Conservation (phyloP, 2,888 invertebrate genomes). For the Atrina japonica region DNA sequence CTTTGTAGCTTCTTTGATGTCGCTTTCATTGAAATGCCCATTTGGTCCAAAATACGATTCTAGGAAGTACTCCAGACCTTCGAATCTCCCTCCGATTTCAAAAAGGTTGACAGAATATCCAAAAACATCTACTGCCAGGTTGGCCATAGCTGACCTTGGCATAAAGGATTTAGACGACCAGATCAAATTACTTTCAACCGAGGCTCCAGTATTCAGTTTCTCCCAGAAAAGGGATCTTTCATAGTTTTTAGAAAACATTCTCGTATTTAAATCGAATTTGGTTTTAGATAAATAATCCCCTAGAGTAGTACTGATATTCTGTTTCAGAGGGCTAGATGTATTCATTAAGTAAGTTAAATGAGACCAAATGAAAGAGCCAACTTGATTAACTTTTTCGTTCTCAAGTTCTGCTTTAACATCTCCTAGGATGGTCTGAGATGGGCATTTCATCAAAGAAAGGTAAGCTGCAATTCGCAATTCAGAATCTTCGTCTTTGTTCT, state of each 20-base stretch:
- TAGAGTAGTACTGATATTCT: slow-evolving; percentile 92
- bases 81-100: slow-evolving; percentile 90
- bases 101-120: slow-evolving; percentile 94
- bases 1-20: slow-evolving; percentile 46
- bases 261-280: slow-evolving; percentile 92
- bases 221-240: slow-evolving; percentile 90
- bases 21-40: slow-evolving; percentile 82
- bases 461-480: slow-evolving; percentile 94
- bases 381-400: slow-evolving; percentile 84
- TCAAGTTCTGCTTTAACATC: slow-evolving; percentile 84
- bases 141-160: slow-evolving; percentile 78
- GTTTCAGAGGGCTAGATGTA: slow-evolving; percentile 90
- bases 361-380: slow-evolving; percentile 97
- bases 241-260: slow-evolving; percentile 95
- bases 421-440: slow-evolving; percentile 88
- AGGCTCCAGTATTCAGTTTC: slow-evolving; percentile 86
- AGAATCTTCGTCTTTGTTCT: slow-evolving; percentile 87
- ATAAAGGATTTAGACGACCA: slow-evolving; percentile 78
- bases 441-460: slow-evolving; percentile 93
- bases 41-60: slow-evolving; percentile 89
- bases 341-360: slow-evolving; percentile 93
- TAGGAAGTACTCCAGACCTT: slow-evolving; percentile 92
- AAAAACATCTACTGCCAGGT: slow-evolving; percentile 79
- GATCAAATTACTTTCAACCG: slow-evolving; percentile 77
- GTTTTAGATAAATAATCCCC: slow-evolving; percentile 89